Conservation (phyloP, 2,113 vertebrate genomes). For the Blennius ocellaris region DNA sequence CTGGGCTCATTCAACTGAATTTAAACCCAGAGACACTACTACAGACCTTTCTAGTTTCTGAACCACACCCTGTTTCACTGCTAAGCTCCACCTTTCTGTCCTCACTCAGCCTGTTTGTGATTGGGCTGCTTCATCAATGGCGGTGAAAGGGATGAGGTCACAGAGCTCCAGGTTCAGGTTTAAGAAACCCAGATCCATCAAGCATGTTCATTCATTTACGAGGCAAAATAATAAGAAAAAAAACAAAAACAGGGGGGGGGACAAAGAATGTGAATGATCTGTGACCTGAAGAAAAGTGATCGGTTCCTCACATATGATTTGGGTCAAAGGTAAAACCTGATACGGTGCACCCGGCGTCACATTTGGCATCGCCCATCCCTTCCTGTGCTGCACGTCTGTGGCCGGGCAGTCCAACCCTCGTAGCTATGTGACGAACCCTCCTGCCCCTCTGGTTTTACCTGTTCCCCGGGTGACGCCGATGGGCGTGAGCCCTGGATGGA, state of each 20-base stretch:
- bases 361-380: constrained; percentile 50
- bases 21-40: constrained; percentile 71
- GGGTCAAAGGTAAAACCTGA: constrained; percentile 64
- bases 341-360: constrained; percentile 1
- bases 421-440: constrained; percentile 49
- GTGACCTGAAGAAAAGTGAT: not conserved
- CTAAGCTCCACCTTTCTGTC: constrained; percentile 66
- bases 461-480: constrained; percentile 58
- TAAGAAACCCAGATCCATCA: constrained; percentile 35
- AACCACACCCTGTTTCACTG: constrained; percentile 80
- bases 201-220: constrained; percentile 26
- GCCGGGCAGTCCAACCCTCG: constrained; percentile 23
- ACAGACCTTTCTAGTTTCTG: constrained; percentile 73
- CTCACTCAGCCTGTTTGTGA: constrained; percentile 50
- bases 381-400: not conserved
- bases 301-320: constrained; percentile 12
- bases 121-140: constrained; percentile 68
- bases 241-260: not conserved
- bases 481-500: constrained; percentile 52
- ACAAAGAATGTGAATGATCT: not conserved
- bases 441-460: constrained; percentile 76
- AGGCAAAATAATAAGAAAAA: not conserved
- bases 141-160: constrained; percentile 50
- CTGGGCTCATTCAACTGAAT: constrained; percentile 56
- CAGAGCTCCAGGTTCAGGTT: constrained; percentile 26